Base-by-base conservation (phyloP, 2,797 vertebrate species). In the Heterohyrax brucei region DNA sequence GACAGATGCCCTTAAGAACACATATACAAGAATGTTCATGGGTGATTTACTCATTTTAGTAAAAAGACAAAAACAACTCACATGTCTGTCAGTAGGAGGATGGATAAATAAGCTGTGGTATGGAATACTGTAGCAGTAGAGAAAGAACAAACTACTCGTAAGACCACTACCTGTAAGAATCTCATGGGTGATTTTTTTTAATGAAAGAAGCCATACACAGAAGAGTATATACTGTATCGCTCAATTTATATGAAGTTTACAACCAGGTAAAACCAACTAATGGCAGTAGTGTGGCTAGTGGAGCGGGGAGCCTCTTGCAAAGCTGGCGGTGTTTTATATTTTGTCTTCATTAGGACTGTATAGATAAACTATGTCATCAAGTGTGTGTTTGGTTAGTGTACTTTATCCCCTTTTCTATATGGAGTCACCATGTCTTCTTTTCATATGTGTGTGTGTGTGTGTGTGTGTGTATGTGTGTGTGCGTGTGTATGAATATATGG, bases 361-460 rank as follows among this genome's bases (percentile, higher is more conserved):
- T 26, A 3, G 62, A 64, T 75, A 62, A 82, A 1, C 39, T 24
- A 2, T 18, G 18, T 53, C 61, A 19, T 33, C n/a, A 59, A 66
- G 21, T 10, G 6, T 39, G 18, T 1, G 2, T 3, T 21, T 78
- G 44, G 24, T 72, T 7, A 16, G 10, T 22, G 12, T 8, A 30
- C 21, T 10, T 16, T 4, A 10, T 28, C 0, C n/a, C 33, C 19
- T 64, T 21, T 33, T 8, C 44, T 30, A 0, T 24, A 30, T 73
- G 33, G 70, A 73, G 33, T 44, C 64, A 66, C 3, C 64, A 66
- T 66, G 9, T 30, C 13, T 13, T 66, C 64, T 30, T 66, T 66
- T 66, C 7, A 18, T 72, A 7, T 70, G 9, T 59, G 4, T 59
- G 18, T 59, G 12, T 12, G 18, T 59, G 12, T 53, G 7, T 53